A percentile compares a stretch with the other conserved stretches of the same genome.
Evolutionary conservation across 2,113 vertebrate genomes (phyloP).

Genomic region (Dromiciops gliroides): DNA sequence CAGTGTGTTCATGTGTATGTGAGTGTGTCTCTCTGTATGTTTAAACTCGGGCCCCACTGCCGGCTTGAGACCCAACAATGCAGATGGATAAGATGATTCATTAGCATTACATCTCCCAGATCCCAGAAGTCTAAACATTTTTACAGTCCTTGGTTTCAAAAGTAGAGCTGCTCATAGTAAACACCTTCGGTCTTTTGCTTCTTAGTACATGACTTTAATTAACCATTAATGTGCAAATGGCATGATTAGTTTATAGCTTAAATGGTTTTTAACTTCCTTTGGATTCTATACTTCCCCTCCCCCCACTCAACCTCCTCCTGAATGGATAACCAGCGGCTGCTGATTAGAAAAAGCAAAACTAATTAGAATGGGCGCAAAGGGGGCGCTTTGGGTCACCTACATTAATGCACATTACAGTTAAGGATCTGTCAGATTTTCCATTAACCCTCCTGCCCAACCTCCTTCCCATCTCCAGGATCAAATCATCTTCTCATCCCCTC

Average conservation of each 20-base stretch:
- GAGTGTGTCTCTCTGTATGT: slow-evolving; percentile 52
- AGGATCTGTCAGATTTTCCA: slow-evolving; percentile 72
- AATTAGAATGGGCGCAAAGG: slow-evolving; percentile 62
- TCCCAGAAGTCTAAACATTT: slow-evolving; percentile 71
- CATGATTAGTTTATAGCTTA: slow-evolving; percentile 54
- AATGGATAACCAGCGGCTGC: slow-evolving; percentile 52
- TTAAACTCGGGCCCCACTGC: slow-evolving; percentile 43
- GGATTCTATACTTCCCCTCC: slow-evolving; percentile 46
- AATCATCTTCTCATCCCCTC: slow-evolving; percentile 66
- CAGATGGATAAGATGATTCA: slow-evolving; percentile 75
- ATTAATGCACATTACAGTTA: slow-evolving; percentile 59
- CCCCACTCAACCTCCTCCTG: not conserved
- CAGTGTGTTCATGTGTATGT: slow-evolving; percentile 38
- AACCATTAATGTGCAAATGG: slow-evolving; percentile 72
- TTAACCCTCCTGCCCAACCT: slow-evolving; percentile 49
- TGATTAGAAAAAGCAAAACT: slow-evolving; percentile 66
- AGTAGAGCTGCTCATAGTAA: slow-evolving; percentile 39
- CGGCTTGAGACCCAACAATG: slow-evolving; percentile 66
- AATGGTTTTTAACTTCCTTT: slow-evolving; percentile 65
- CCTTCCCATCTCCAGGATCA: slow-evolving; percentile 50
- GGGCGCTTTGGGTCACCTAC: slow-evolving; percentile 52
- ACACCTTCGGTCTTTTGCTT: slow-evolving; percentile 61
- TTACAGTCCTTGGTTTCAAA: slow-evolving; percentile 53
- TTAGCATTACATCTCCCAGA: slow-evolving; percentile 61
- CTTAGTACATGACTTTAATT: slow-evolving; percentile 74